Evolutionary conservation across 23 tunicate genomes (phyloP), one percentile per base, ranked within the genome.

Genomic region (Botrylloides violaceus): DNA sequence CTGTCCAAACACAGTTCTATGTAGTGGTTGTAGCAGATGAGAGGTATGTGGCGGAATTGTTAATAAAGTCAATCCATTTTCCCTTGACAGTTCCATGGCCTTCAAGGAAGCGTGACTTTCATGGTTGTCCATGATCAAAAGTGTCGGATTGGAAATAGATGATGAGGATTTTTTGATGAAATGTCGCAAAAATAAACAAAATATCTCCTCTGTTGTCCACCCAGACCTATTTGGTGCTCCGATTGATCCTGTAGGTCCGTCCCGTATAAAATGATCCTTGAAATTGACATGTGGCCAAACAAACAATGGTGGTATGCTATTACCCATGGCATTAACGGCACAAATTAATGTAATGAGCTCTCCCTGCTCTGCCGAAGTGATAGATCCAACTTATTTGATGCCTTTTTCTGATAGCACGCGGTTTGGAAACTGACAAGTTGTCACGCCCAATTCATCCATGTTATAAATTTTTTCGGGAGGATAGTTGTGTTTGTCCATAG

Each of bases 241-340:
- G 31, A 29, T 49, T 36, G 50, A 75, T 31, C 75, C 79, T 36
- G 31, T 32, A 21, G 79, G 75, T 49, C 79, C 79, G 23, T 47
- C 79, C 20, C 61, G 50, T 48, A 75, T 32, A 64, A 48, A 62
- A 34, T 64, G 74, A 23, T 65, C 70, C 5, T 32, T 38, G 62
- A 75, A 75, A 27, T 47, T 66, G 26, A 35, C 24, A 34, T 24
- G 25, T 64, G 74, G 79, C 25, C 58, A 75, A 64, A 65, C 36
- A 32, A 61, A 75, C 22, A 32, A 62, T 22, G 79, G 79, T 4
- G 79, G 79, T 34, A 75, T 71, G 36, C 71, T 75, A 50, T 75
- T 75, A 31, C 79, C 79, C 29, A 34, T 64, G 32, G 79, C 79
- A 65, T 75, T 75, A 9, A 75, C 71, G 7, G 55, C 79, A 9